Evolutionary conservation across 2,797 vertebrate genomes (phyloP), one percentile per base, ranked within the genome.

Genomic region (Clarias laeviceps): DNA sequence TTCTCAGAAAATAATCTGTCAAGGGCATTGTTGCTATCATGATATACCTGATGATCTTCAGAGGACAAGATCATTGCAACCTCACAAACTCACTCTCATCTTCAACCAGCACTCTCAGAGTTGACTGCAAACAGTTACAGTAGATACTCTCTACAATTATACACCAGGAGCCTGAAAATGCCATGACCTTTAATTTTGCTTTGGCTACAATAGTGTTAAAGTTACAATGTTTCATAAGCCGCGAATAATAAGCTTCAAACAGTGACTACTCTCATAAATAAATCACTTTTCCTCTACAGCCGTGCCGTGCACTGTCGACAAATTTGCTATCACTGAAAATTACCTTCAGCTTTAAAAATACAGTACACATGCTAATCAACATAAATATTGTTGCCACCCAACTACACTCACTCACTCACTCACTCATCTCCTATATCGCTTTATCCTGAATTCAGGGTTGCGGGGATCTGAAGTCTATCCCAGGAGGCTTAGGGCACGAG

Each of bases 91-190:
- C 85, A 86, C 89, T 62, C 27, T 90, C 89, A 91, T 81, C 83
- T 54, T 79, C 70, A 27, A 32, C 27, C 34, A 56, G 27, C 32
- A 29, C 65, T 84, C 85, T 91, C 89, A 84, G 86, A 91, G 92
- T 90, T 94, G 91, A 94, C 93, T 94, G 92, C 88, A 91, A 90
- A 89, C 90, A 93, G 90, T 90, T 93, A n/a, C n/a, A n/a, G n/a
- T n/a, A 89, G 90, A 92, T 83, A 83, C 80, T 70, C 66, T 79
- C 59, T 32, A 32, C 61, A 76, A 87, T 88, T 85, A 85, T 57
- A 79, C 82, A 59, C 29, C 76, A 40, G 92, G 92, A 87, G 87
- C 87, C 87, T 89, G 88, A 91, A 88, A 84, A 89, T 87, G 5
- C 89, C 88, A 90, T 88, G 66, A 72, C 66, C 83, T 69, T 65